phyloP scores from a whole-genome alignment of 2,888 invertebrate species.

The Lasioglossum marginatum region DNA sequence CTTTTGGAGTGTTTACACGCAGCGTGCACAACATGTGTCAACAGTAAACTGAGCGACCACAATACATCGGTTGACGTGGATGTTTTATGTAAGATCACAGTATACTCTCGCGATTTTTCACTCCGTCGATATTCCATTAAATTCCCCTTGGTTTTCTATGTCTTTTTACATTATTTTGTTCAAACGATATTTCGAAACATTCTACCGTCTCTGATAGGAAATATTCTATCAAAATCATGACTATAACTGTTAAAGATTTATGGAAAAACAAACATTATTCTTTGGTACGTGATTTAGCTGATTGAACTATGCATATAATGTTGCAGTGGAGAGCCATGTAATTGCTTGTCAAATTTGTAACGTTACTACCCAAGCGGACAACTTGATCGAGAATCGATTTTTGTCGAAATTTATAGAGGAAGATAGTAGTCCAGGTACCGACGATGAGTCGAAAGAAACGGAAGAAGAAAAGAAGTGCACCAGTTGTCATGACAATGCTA shows the following conservation, averaged over 20 bases:
- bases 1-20: slow-evolving; percentile 95
- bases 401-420: slow-evolving; percentile 88
- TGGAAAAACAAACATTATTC: neutral
- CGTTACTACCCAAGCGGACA: slow-evolving; percentile 89
- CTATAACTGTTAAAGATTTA: neutral
- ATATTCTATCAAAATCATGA: neutral
- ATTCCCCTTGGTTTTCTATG: neutral
- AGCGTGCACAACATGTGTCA: slow-evolving; percentile 91
- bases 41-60: slow-evolving; percentile 87
- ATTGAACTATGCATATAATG: slow-evolving; percentile 14
- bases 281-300: neutral
- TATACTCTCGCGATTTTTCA: neutral
- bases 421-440: slow-evolving; percentile 84
- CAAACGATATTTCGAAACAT: neutral
- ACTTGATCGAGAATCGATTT: slow-evolving; percentile 94
- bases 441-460: slow-evolving; percentile 77
- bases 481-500: slow-evolving; percentile 93
- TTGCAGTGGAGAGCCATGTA: slow-evolving; percentile 77
- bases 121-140: neutral
- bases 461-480: slow-evolving; percentile 89
- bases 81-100: slow-evolving; percentile 77
- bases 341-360: slow-evolving; percentile 91
- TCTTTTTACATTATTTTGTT: neutral
- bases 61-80: slow-evolving; percentile 83
- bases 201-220: neutral